Base-by-base conservation (phyloP, 2,888 invertebrate genomes). In the Xestia ashworthii region DNA sequence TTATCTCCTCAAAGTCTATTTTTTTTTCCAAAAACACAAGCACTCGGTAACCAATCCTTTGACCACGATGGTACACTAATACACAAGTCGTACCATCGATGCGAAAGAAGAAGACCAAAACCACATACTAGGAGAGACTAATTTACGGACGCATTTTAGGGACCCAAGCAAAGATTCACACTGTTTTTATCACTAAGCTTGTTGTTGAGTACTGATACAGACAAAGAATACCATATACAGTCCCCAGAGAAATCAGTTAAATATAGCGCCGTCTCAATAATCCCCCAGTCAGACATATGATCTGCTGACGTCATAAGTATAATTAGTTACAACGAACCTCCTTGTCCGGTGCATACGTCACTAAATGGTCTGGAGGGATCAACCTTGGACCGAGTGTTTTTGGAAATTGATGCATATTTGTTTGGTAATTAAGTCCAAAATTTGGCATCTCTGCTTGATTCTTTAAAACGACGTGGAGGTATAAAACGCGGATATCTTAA, bases 271-370 rank as follows among this genome's bases (percentile, higher is more conserved):
- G 71, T 85, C 82, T 87, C 74, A 84, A 83, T 88, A 86, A 84
- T 86, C 83, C 74, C 75, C 78, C 75, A 82, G 81, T 85, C 84
- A 81, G 85, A 88, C 90, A 88, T 80, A 87, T 89, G 90, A 89
- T 87, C 81, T 74, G 83, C 78, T 92, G 92, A 93, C 93, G 93
- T 93, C 93, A 92, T 78, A 78, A 76, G 76, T 82, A 88, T 88
- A 88, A 90, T 91, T 89, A 91, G 86, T 86, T 86, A 88, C 87
- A 90, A 90, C 84, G 88, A 89, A 80, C 84, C 83, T 88, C 87
- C 89, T 91, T 92, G 91, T 92, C 87, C 78, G 46, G 69, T 72
- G 50, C 66, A 78, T 81, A 89, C 89, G 89, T 89, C 89, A 88
- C 64, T 60, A 70, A 48, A 62, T 67, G 53, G 66, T 58, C 64